Evolutionary conservation across 2,113 vertebrate species (phyloP).

Genomic region (Megaceryle maxima): DNA sequence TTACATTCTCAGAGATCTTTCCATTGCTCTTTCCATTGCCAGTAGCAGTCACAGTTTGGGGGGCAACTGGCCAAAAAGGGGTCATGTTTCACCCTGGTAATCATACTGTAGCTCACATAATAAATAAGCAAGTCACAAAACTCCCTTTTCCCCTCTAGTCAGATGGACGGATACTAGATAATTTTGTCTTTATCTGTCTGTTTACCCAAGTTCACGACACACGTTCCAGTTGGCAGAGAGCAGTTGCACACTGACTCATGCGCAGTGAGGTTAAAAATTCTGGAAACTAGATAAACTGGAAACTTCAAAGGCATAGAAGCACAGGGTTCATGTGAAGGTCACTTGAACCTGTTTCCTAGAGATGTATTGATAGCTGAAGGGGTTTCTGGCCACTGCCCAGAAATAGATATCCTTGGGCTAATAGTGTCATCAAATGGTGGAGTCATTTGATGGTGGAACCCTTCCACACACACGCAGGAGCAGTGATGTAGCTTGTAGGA

Average conservation of each 20-base stretch:
- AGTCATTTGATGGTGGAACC: constrained; percentile 51
- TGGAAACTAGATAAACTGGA: constrained; percentile 48
- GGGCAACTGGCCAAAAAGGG: constrained; percentile 63
- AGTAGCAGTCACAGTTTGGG: constrained; percentile 69
- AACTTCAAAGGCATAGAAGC: constrained; percentile 39
- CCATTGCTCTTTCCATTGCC: constrained; percentile 74
- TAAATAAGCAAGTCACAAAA: constrained; percentile 64
- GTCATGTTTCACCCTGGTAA: constrained; percentile 68
- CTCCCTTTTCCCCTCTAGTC: background rate
- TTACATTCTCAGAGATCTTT: constrained; percentile 75
- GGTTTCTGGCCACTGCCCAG: constrained; percentile 43
- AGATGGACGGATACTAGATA: constrained; percentile 29
- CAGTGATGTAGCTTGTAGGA: constrained; percentile 42
- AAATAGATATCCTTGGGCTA: constrained; percentile 45
- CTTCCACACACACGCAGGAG: background rate
- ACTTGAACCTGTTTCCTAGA: constrained; percentile 46
- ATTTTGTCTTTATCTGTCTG: constrained; percentile 39
- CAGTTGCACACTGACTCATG: background rate
- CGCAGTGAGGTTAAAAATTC: background rate
- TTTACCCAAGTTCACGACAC: constrained; percentile 26
- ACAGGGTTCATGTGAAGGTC: constrained; percentile 56
- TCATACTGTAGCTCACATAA: constrained; percentile 68
- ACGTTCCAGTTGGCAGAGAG: constrained; percentile 25
- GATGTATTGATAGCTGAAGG: constrained; percentile 44
- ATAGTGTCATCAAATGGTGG: constrained; percentile 37